Base-by-base conservation (phyloP, 2,888 invertebrate species). In the Syritta pipiens region DNA sequence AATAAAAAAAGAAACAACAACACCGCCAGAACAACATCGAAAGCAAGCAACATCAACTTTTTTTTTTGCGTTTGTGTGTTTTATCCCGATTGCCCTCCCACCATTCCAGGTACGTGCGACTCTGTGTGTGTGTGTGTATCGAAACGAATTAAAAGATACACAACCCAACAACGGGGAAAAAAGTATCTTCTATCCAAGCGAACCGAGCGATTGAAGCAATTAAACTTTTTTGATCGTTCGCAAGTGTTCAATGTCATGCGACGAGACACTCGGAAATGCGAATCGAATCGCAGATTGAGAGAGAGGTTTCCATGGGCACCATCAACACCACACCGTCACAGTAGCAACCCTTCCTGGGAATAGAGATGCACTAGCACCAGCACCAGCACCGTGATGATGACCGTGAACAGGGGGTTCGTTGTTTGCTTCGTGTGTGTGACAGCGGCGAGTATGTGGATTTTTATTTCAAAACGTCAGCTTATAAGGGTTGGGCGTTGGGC, bases 181-280 rank as follows among this genome's bases (percentile, higher is more conserved):
- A 32, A 32, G 55, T 26, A 62, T 14, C 42, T 0, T 9, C 14
- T 5, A 9, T 12, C 6, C 12, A 12, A 35, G 9, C 12, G 14
- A 14, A 14, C 14, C 14, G 4, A 49, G 9, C 71, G 57, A 76
- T 77, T 77, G 72, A 77, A 59, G 77, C 77, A 77, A 77, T 77
- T 77, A 77, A 77, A 77, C 65, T 77, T 77, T n/a, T 77, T 72
- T 65, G 77, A 77, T 77, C 60, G 46, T 48, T 67, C 12, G 60
- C 77, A 72, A 77, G 77, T 77, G 72, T 72, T 72, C 72, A 65
- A 65, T 77, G 65, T 67, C 77, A 71, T 76, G 57, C 63, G 46
- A 71, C 69, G 62, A 63, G 44, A 76, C 71, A 63, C 71, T 69
- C 49, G 71, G 63, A 76, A 55, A 67, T 65, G 77, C 77, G 77